Base-by-base conservation (phyloP, 1,140 invertebrate genomes). In the Wasmannia auropunctata region DNA sequence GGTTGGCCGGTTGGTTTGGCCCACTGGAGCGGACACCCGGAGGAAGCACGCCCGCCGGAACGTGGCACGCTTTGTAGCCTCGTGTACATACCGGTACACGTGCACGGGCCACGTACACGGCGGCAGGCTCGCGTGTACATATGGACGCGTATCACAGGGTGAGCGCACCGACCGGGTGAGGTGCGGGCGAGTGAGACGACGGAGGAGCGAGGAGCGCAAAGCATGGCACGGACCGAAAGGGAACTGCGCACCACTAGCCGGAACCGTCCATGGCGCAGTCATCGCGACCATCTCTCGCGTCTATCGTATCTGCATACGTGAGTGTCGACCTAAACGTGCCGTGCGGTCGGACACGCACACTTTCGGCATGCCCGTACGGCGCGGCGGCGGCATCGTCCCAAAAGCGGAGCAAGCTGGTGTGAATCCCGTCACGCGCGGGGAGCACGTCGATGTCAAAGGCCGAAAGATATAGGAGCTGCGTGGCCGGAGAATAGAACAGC, bases 1-100 rank as follows among this genome's bases (percentile, higher is more conserved):
- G 93, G 93, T 90, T 94, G 93, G 93, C 92, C 93, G 93, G 91
- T 93, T 94, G 93, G 94, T 92, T 94, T 95, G 94, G 94, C 94
- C 94, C 94, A 95, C 89, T 95, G 94, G 94, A 95, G 94, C 94
- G 94, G 90, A 95, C 94, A 95, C 94, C 94, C 94, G 94, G 94
- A 95, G 94, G 94, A 95, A 95, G 93, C 94, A 94, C 94, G 92
- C 90, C 93, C 94, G 94, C 92, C 94, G 92, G 94, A 95, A 94
- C 93, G 93, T 94, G 93, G 94, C 94, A 95, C 94, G 94, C 93
- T 95, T 94, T 94, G 94, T 94, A 93, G 92, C 86, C 91, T 92
- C 91, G 72, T 43, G 87, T 88, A 88, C 90, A 91, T 85, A 88
- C 89, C 70, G 87, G 37, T 84, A 88, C 88, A 88, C 88, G 86